Percentiles rank a stretch among this genome's conserved stretches.
phyloP scores from a whole-genome alignment of 2,888 invertebrate genomes.

The Tuta absoluta region DNA sequence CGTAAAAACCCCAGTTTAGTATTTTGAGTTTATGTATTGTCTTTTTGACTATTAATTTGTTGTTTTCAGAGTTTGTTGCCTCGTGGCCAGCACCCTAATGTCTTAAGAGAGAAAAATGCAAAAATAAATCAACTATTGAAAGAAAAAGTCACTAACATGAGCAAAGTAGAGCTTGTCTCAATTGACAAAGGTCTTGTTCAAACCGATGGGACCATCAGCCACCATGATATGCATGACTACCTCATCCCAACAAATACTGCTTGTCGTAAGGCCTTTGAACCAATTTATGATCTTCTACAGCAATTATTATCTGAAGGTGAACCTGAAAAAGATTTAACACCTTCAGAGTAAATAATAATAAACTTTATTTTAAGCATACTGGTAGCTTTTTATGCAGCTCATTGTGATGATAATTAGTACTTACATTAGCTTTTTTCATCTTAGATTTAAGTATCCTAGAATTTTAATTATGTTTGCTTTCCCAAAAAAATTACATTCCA shows the following conservation, averaged over 20 bases:
- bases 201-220: constrained; percentile 90
- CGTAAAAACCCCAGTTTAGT: too few species aligned
- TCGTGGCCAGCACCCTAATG: constrained; percentile 92
- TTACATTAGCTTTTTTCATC: constrained; percentile 75
- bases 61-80: constrained; percentile 89
- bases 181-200: constrained; percentile 91
- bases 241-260: constrained; percentile 92
- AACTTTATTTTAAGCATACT: constrained; percentile 33
- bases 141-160: constrained; percentile 82
- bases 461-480: constrained; percentile 45
- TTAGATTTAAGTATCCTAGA: constrained; percentile 59
- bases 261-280: constrained; percentile 92
- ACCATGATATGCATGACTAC: constrained; percentile 96
- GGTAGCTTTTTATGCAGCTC: constrained; percentile 62
- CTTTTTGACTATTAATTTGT: background rate
- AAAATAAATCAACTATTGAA: constrained; percentile 88
- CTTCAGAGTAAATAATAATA: constrained; percentile 80
- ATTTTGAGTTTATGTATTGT: too few species aligned
- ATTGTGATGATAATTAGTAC: constrained; percentile 76
- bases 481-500: constrained; percentile 72
- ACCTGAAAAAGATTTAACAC: constrained; percentile 87
- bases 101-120: constrained; percentile 87
- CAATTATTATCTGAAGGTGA: constrained; percentile 90
- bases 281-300: constrained; percentile 88
- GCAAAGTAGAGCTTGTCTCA: constrained; percentile 88